Base-by-base conservation (phyloP, 2,797 vertebrate species). In the Sebastes oblongus region DNA sequence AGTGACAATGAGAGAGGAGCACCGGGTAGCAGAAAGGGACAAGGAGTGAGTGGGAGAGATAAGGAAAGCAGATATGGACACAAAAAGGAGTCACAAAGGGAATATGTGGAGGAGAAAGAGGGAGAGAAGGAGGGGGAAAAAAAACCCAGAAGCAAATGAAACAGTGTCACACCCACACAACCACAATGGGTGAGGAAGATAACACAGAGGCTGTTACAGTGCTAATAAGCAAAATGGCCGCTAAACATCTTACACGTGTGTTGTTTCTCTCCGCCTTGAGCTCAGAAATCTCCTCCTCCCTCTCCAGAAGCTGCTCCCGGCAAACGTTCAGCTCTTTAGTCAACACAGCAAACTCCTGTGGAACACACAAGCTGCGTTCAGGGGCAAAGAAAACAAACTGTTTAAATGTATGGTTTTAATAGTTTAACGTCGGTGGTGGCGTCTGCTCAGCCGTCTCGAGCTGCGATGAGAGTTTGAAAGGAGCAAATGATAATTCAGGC, bases 291-390 rank as follows among this genome's bases (percentile, higher is more conserved):
- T 98, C 97, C 92, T 98, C 97, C 92, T 98, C 97, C 69, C 97
- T 93, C 92, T 98, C 97, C 83, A 98, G 94, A 69, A 98, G 95
- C 92, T 98, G 97, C 93, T 98, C 97, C 74, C 97, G 95, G 90
- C 97, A 98, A 86, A 97, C 88, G 78, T 97, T 98, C 89, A 98
- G 90, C 90, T 98, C 97, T 86, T 98, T 98, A 55, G 97, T 98
- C 87, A 98, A 94, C 77, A 97, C 97, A 2, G 97, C 97, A 82
- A 98, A 97, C 93, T 98, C 97, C 97, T 98, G 94, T 60, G 88
- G 86, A 92, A 91, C 60, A 91, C 69, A 89, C 81, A 91, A 74
- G 79, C 75, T 76, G 85, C 74, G 13, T 87, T 93, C 73, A 92
- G 88, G 82, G 85, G 80, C 78, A 60, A 62, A 36, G 59, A 89